These are phyloP conservation scores for Andrena chrysosceles DNA, from an alignment of 2,888 invertebrate species.

Conservation along the genomic window DNA sequence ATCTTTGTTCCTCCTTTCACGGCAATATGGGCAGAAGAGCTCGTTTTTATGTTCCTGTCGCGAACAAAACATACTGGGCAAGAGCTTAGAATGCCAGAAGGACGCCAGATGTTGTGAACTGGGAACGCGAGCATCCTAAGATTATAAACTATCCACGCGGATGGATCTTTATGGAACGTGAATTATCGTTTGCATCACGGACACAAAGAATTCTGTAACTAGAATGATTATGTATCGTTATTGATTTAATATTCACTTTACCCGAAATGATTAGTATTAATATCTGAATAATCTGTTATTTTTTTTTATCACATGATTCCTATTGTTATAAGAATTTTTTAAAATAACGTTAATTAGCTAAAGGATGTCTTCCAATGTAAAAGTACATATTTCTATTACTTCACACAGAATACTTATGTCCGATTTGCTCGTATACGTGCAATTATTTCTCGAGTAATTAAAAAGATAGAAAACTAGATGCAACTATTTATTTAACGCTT, in stretches of 20 bases:
- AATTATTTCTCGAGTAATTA: too few species aligned
- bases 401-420: too few species aligned
- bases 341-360: too few species aligned
- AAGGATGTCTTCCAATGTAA: too few species aligned
- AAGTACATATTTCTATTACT: too few species aligned
- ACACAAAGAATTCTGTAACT: background rate
- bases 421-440: too few species aligned
- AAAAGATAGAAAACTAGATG: too few species aligned
- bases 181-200: background rate
- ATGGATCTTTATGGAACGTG: slow-evolving; percentile 34
- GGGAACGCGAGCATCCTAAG: slow-evolving; percentile 27
- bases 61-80: background rate
- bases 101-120: slow-evolving; percentile 41
- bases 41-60: slow-evolving; percentile 24
- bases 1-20: slow-evolving; percentile 6
- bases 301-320: too few species aligned
- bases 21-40: background rate
- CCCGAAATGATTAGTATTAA: too few species aligned
- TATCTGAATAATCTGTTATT: too few species aligned
- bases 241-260: background rate
- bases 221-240: background rate
- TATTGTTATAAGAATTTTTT: too few species aligned
- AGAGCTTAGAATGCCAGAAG: slow-evolving; percentile 27
- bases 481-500: too few species aligned
- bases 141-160: slow-evolving; percentile 23